A percentile compares a stretch with the other conserved stretches of the same genome.
These are phyloP conservation scores for Phyllotreta striolata DNA, from an alignment of 2,888 invertebrate genomes.

Conservation along the genomic window DNA sequence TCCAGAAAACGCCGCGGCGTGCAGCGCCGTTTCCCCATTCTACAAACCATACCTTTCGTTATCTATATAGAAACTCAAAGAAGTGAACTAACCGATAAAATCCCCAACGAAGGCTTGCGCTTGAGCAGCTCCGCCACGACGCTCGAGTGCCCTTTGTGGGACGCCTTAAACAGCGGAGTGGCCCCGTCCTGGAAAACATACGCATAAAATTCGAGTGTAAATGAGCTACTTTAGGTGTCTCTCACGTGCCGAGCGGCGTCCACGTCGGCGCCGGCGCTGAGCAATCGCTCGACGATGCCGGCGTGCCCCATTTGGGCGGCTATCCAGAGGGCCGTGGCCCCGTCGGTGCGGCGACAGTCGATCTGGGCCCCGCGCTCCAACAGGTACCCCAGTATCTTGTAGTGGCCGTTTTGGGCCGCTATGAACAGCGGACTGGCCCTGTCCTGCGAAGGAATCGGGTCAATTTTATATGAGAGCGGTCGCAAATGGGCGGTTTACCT, in stretches of 20 bases:
- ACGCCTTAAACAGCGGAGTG: conserved; percentile 92
- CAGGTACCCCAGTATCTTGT: conserved; percentile 77
- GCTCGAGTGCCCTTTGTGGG: conserved; percentile 91
- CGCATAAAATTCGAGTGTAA: not conserved
- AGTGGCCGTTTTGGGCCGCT: conserved; percentile 93
- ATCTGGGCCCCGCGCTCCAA: conserved; percentile 76
- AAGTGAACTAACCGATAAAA: conserved; percentile 75
- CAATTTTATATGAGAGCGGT: too few relatives aligned
- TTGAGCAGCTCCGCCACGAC: conserved; percentile 86
- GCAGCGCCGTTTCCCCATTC: conserved; percentile 92
- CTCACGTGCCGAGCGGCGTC: conserved; percentile 82
- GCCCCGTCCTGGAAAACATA: conserved; percentile 80
- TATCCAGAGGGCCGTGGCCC: conserved; percentile 92
- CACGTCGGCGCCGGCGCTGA: conserved; percentile 80
- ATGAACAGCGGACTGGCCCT: conserved; percentile 92
- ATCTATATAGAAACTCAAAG: conserved; percentile 6
- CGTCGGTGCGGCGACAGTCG: conserved; percentile 80
- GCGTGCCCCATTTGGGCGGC: conserved; percentile 95
- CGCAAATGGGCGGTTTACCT: conserved; percentile 68
- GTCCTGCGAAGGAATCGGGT: conserved; percentile 72
- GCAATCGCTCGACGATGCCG: conserved; percentile 77
- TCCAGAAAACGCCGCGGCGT: conserved; percentile 91
- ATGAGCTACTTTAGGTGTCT: not conserved
- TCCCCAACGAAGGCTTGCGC: conserved; percentile 80
- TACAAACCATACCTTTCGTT: conserved; percentile 60